Evolutionary conservation across 2,113 vertebrate genomes (phyloP), one percentile per base, ranked within the genome.

Genomic region (Tautogolabrus adspersus): DNA sequence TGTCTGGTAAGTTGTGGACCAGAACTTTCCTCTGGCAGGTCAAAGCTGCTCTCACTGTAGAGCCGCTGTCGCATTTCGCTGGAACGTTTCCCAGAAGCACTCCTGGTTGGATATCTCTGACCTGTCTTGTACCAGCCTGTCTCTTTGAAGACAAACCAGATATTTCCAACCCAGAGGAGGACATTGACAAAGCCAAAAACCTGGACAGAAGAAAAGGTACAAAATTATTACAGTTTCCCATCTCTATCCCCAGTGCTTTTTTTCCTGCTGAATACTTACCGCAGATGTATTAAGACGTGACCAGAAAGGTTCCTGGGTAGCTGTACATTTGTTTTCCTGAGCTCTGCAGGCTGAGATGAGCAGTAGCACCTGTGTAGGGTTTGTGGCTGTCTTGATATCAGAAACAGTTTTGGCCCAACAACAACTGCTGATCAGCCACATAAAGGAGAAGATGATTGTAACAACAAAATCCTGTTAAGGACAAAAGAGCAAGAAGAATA

Each of bases 101-200:
- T 92, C 81, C 97, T 96, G 0, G 94, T 93, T 8, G 97, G 66
- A 52, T 98, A 95, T 49, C 96, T 93, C 86, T 97, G 96, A 76
- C 95, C 94, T 0, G 96, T 96, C 86, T 97, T 97, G 78, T 99
- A 97, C 97, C 98, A 98, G 64, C 97, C 96, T 0, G 98, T 99
- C 93, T 99, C 98, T 92, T 99, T 99, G 92, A 98, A 98, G 86
- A 98, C 98, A 93, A 99, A 99, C 98, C 98, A 99, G 89, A 99
- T 99, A 88, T 99, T 99, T 86, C 98, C 98, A 86, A 95, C 96
- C 98, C 98, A 99, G 52, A 99, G 96, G 87, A 96, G 89, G 81
- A 98, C 96, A 82, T 99, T 99, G 82, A 99, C 93, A 91, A 97
- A 99, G 81, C 98, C 98, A 92, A 99, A 99, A 23, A 98, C 96